Conservation (phyloP, 2,888 invertebrate species). For the Ditylenchus weischeri region DNA sequence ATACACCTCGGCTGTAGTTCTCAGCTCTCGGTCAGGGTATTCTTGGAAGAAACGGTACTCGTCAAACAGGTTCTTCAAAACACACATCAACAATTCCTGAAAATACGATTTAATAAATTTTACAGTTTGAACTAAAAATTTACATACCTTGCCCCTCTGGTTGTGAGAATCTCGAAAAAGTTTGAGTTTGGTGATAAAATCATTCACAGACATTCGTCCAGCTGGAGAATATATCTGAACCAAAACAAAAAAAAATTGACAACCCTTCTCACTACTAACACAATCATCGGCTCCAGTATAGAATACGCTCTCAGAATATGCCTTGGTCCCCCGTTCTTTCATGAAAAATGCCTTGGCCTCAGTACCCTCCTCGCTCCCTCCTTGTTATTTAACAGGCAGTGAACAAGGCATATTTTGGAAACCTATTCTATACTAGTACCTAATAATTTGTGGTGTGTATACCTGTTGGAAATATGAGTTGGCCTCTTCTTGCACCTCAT, state of each 20-base stretch:
- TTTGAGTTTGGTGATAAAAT: slow-evolving; percentile 90
- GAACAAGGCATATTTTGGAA: too few relatives aligned
- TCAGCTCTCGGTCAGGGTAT: slow-evolving; percentile 94
- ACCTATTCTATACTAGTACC: too few relatives aligned
- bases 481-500: slow-evolving; percentile 94
- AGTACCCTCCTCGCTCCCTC: too few relatives aligned
- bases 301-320: too few relatives aligned
- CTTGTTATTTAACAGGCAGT: too few relatives aligned
- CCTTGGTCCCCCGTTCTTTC: too few relatives aligned
- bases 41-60: slow-evolving; percentile 97
- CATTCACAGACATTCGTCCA: slow-evolving; percentile 86
- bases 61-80: slow-evolving; percentile 93
- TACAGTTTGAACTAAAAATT: too few relatives aligned
- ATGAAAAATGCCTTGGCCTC: too few relatives aligned
- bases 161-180: slow-evolving; percentile 86
- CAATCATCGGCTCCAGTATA: background rate
- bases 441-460: slow-evolving; percentile 11
- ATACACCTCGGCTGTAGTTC: slow-evolving; percentile 93
- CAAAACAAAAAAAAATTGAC: slow-evolving; percentile 3
- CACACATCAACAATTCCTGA: slow-evolving; percentile 78
- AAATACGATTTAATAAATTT: slow-evolving; percentile 16
- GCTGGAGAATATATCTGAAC: slow-evolving; percentile 73
- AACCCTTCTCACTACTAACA: background rate
- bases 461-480: slow-evolving; percentile 97
- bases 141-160: slow-evolving; percentile 69